These are phyloP conservation scores for Periplaneta americana DNA, from an alignment of 1,140 invertebrate genomes.

Conservation along the genomic window DNA sequence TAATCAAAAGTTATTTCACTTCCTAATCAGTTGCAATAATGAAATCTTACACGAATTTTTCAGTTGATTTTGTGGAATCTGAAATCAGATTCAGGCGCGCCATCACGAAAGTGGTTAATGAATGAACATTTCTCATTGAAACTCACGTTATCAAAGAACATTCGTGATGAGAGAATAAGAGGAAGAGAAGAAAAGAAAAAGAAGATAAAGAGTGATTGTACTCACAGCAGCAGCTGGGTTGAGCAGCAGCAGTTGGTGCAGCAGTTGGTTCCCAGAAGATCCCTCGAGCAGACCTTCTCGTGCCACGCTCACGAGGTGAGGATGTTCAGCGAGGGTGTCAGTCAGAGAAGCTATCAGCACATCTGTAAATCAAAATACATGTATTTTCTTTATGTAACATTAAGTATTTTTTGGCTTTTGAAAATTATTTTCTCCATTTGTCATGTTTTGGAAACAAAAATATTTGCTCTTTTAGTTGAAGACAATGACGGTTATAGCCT, in stretches of 20 bases:
- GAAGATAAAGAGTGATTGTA: background rate
- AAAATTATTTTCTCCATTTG: no score
- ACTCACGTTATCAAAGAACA: background rate
- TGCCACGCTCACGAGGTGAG: constrained; percentile 49
- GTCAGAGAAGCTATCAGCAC: constrained; percentile 63
- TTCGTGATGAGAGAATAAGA: background rate
- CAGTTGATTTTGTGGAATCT: background rate
- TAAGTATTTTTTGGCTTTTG: no score
- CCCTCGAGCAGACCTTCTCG: constrained; percentile 29
- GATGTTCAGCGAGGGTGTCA: constrained; percentile 61
- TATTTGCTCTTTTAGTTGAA: no score
- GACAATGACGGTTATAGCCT: no score
- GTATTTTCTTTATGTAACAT: no score
- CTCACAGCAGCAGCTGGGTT: background rate
- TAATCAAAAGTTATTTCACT: no score
- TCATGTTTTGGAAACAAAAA: no score
- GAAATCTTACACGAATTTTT: no score
- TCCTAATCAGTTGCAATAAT: no score
- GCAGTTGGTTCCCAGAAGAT: constrained; percentile 4
- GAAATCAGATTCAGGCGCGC: background rate
- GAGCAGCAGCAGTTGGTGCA: constrained; percentile 10
- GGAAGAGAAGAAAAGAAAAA: background rate
- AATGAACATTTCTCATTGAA: no score
- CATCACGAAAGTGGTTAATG: no score
- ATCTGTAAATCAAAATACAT: no score